Conservation (phyloP, 1,140 invertebrate species). For the Eurosta solidaginis region DNA sequence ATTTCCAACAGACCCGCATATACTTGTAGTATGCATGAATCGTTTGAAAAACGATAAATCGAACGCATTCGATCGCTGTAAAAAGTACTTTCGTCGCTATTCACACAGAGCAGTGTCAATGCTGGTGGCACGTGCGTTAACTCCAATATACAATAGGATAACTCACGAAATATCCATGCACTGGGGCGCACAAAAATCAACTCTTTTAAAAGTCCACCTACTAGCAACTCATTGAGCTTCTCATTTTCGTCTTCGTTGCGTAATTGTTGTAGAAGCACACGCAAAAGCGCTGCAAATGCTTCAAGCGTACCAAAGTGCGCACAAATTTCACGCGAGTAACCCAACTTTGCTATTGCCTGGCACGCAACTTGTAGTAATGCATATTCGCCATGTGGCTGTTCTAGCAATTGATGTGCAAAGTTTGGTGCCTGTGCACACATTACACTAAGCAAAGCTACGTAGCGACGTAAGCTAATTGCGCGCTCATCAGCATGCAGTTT, state of each 20-base stretch:
- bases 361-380: conserved; percentile 41
- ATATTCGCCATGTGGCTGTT: conserved; percentile 38
- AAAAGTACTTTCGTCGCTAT: conserved; percentile 43
- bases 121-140: conserved; percentile 35
- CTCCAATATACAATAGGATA: conserved; percentile 44
- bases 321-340: conserved; percentile 45
- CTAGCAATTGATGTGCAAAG: conserved; percentile 37
- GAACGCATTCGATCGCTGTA: conserved; percentile 46
- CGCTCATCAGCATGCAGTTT: conserved; percentile 40
- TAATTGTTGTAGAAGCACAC: conserved; percentile 38
- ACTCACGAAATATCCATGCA: conserved; percentile 47
- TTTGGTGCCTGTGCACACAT: conserved; percentile 40
- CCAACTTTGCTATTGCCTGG: conserved; percentile 45
- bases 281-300: conserved; percentile 41
- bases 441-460: conserved; percentile 43
- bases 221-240: conserved; percentile 33
- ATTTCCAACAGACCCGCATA: conserved; percentile 50
- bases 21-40: conserved; percentile 51
- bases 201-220: conserved; percentile 45
- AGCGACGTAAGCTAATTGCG: conserved; percentile 44
- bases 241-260: neutral
- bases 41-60: conserved; percentile 45
- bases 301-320: conserved; percentile 49
- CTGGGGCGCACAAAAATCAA: conserved; percentile 48
- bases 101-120: conserved; percentile 41